Conservation (phyloP, 2,797 vertebrate species). For the Eupleurogrammus muticus region DNA sequence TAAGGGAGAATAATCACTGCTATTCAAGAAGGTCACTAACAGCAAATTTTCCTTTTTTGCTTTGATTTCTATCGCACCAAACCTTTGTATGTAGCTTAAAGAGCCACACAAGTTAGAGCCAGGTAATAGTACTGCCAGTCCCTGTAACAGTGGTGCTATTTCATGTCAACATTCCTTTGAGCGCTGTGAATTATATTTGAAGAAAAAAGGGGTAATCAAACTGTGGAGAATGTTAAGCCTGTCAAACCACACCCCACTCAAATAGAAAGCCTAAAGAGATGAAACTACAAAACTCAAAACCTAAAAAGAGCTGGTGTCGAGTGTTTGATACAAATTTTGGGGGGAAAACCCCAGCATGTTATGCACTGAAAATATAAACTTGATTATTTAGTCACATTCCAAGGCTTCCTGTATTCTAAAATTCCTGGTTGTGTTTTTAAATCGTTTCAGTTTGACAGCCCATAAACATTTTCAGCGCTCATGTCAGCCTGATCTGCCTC, state of each 20-base stretch:
- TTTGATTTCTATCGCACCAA: neutral
- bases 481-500: conserved; percentile 67
- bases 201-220: conserved; percentile 57
- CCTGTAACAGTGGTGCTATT: conserved; percentile 41
- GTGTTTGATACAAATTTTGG: conserved; percentile 22
- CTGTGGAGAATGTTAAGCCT: conserved; percentile 32
- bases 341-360: conserved; percentile 12
- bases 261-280: conserved; percentile 27
- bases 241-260: conserved; percentile 38
- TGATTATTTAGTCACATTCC: neutral
- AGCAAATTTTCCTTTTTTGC: neutral
- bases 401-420: neutral
- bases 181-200: conserved; percentile 44
- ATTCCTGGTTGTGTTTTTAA: conserved; percentile 7
- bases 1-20: neutral
- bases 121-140: conserved; percentile 35
- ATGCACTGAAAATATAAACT: conserved; percentile 3
- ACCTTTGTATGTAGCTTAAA: neutral
- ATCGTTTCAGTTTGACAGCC: conserved; percentile 47
- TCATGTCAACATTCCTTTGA: conserved; percentile 64
- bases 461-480: conserved; percentile 56
- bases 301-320: conserved; percentile 11
- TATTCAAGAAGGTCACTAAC: neutral
- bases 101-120: conserved; percentile 11
- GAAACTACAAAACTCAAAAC: conserved; percentile 20